Base-by-base conservation (phyloP, 92 coral and sea anemone genomes). In the Epizoanthus illoricatus region DNA sequence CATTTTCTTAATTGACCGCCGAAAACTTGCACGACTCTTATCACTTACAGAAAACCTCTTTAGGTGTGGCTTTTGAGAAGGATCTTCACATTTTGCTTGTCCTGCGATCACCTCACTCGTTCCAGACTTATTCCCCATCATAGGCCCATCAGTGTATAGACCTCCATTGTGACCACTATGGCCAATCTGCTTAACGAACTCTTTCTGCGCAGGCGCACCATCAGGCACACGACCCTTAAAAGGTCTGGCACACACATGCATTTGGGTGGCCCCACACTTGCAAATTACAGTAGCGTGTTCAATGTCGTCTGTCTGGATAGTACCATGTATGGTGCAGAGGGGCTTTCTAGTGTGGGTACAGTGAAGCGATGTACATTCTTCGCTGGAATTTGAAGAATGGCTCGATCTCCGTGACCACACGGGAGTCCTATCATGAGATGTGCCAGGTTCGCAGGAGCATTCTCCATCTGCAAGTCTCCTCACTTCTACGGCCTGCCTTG, bases 1-100 rank as follows among this genome's bases (percentile, higher is more conserved):
- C 80, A 91, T 84, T 62, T 85, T 93, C 64, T 84, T 93, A 36
- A 93, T 69, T 4, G 97, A 88, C 79, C 79, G 68, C 65, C 94
- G 90, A 40, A 93, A 90, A 84, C 91, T 86, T 15, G 92, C 84
- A 13, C 90, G 88, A 39, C 85, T 78, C 82, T 85, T 90, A 49
- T 84, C 87, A 5, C 56, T 13, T 52, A 83, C 87, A 19, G 97
- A 74, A 5, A 92, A 90, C 33, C 87, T 92, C 72, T 70, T 85
- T 8, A 73, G 65, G 42, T 76, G 47, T 9, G 71, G 45, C 41
- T 43, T 69, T 47, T 76, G 71, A n/a, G 10, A 39, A 33, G 59
- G 41, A 0, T 40, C 57, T 42, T 76, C 81, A 61, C 16, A 41
- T 16, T 11, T 41, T 11, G 21, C 41, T 42, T 62, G 80, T 20